Conservation (phyloP, 2,797 vertebrate species). For the Gymnothorax javanicus region DNA sequence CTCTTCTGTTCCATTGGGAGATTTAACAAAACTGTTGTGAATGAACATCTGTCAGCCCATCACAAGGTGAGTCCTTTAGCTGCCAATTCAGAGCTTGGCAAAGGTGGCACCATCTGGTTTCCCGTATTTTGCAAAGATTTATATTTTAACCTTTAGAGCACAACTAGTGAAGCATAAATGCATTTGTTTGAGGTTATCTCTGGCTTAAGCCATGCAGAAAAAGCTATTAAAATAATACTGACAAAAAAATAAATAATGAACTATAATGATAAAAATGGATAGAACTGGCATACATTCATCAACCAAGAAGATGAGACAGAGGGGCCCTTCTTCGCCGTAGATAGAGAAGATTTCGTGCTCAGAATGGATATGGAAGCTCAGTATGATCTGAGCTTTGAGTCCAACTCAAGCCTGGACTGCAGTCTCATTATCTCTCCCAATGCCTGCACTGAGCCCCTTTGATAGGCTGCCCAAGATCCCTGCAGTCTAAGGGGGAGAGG, state of each 20-base stretch:
- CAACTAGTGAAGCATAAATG: constrained; percentile 37
- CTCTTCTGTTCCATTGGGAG: constrained; percentile 2
- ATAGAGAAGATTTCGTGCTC: constrained; percentile 33
- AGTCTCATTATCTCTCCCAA: constrained; percentile 45
- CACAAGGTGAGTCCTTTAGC: background rate
- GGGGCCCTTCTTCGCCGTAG: constrained; percentile 27
- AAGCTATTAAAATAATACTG: constrained; percentile 44
- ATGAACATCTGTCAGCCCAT: constrained; percentile 9
- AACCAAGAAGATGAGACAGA: constrained; percentile 12
- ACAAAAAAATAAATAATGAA: constrained; percentile 20
- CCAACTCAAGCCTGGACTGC: constrained; percentile 29
- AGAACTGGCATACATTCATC: constrained; percentile 27
- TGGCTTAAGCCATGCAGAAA: constrained; percentile 38
- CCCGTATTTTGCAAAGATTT: constrained; percentile 30
- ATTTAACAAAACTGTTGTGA: constrained; percentile 6
- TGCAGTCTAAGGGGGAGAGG: background rate
- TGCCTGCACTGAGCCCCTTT: background rate
- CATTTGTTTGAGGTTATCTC: constrained; percentile 42
- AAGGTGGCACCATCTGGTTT: constrained; percentile 24
- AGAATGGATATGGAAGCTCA: constrained; percentile 36
- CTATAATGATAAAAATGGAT: background rate
- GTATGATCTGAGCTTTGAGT: constrained; percentile 41
- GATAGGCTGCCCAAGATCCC: constrained; percentile 25
- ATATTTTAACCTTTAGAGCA: constrained; percentile 34
- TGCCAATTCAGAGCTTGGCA: background rate